Evolutionary conservation across 2,888 invertebrate genomes (phyloP), one percentile per base, ranked within the genome.

Genomic region (Clitarchus hookeri): DNA sequence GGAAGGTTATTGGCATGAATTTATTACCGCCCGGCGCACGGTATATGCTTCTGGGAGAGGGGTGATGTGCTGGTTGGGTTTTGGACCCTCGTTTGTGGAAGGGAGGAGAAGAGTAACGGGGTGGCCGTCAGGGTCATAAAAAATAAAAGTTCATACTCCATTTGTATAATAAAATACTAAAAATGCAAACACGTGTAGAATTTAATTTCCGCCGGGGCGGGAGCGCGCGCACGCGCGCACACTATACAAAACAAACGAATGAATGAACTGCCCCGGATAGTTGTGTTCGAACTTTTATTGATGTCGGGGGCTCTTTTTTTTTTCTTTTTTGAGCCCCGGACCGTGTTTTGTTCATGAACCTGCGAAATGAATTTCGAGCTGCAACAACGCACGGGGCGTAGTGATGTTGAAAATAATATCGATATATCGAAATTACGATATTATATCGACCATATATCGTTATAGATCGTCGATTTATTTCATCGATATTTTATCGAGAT

Each of bases 1-100:
- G 65, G n/a, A 65, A 65, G 65, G 65, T 65, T 65, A 65, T 65
- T 65, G 65, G 65, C 65, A 65, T 65, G 65, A 65, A 65, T 65
- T 65, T 65, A 65, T n/a, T 65, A 65, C 65, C 65, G 65, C 23
- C 8, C 65, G 65, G 65, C n/a, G 23, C 8, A 65, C 65, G 16
- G 65, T 65, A 65, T 19, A 19, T 11, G 65, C 65, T 12, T 16
- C 36, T n/a, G 65, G 65, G 16, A 11, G 65, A 65, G 53, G 19
- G 19, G 19, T 8, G 3, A 53, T 36, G 36, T 4, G 36, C 36
- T 36, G 36, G 36, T 0, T 53, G 53, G 19, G 2, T 16, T 53
- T 2, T 23, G 65, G 65, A 6, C n/a, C n/a, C n/a, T n/a, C n/a
- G n/a, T n/a, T n/a, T n/a, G n/a, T n/a, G 65, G 65, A 23, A 23